These are phyloP conservation scores for Azorinus chamasolen DNA, from an alignment of 2,888 invertebrate genomes.

Conservation along the genomic window DNA sequence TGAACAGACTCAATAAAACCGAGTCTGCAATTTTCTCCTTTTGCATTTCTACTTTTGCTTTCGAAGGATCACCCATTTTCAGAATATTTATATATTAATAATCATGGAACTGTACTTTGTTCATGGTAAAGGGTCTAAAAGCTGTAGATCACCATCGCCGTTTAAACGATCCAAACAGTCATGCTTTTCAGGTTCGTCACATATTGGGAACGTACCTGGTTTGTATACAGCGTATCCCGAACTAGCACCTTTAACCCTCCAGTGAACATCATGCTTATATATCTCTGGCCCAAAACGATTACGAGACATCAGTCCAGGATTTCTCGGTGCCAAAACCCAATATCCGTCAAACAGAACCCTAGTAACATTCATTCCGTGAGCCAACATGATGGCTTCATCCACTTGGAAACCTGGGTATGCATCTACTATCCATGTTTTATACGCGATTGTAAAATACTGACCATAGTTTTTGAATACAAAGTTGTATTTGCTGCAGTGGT, in stretches of 20 bases:
- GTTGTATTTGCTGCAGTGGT: slow-evolving; percentile 44
- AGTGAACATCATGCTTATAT: slow-evolving; percentile 80
- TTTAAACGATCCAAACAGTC: slow-evolving; percentile 82
- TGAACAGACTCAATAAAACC: too few relatives aligned
- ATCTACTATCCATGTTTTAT: slow-evolving; percentile 67
- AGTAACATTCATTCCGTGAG: slow-evolving; percentile 68
- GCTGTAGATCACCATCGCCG: slow-evolving; percentile 80
- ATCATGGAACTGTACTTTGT: too few relatives aligned
- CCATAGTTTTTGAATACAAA: slow-evolving; percentile 36
- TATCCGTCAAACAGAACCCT: slow-evolving; percentile 73
- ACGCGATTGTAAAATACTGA: slow-evolving; percentile 53
- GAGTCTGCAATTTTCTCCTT: too few relatives aligned
- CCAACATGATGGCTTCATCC: slow-evolving; percentile 66
- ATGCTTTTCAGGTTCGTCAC: slow-evolving; percentile 72
- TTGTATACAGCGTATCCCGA: slow-evolving; percentile 76
- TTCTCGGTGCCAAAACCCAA: slow-evolving; percentile 79
- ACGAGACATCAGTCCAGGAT: slow-evolving; percentile 81
- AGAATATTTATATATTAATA: too few relatives aligned
- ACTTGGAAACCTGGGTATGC: slow-evolving; percentile 80
- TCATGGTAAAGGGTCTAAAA: slow-evolving; percentile 53
- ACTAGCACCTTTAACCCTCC: slow-evolving; percentile 70
- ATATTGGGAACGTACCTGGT: slow-evolving; percentile 71
- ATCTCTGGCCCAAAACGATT: slow-evolving; percentile 81
- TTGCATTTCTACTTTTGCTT: too few relatives aligned
- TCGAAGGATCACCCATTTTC: too few relatives aligned